Base-by-base conservation (phyloP, 1,140 invertebrate species). In the Drosophila mayri region DNA sequence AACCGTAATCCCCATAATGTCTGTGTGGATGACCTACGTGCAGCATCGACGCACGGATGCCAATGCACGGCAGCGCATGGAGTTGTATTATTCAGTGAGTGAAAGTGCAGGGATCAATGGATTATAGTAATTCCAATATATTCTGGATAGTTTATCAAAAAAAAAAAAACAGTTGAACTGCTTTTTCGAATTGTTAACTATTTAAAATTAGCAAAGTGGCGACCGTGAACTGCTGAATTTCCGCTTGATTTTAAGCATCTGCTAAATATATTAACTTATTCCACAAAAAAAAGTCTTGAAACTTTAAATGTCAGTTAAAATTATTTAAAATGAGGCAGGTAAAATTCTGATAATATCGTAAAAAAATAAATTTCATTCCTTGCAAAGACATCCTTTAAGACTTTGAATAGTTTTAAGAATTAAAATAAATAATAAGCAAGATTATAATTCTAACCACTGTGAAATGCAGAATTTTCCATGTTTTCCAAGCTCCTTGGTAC, bases 11-110 rank as follows among this genome's bases (percentile, higher is more conserved):
- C n/a, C 25, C 22, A 66, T 20, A 38, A 94, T 94, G 93, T 94
- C 93, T 30, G 87, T 94, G 40, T 94, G 93, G 93, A 93, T 94
- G 75, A 93, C 93, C 41, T 93, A 93, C 67, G 93, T 93, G 47
- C 91, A 92, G 66, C 91, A 87, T 76, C 86, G 91, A 37, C 86
- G 87, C 52, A 88, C 77, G 61, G 87, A 92, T 61, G 85, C 91
- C 14, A 90, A 86, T 71, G 78, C 83, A 44, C 73, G 91, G 11
- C 86, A 90, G 40, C 73, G 79, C 28, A 73, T 67, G 22, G 91
- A 91, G 30, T 76, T 76, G 32, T 92, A 91, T 55, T 91, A 91
- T 74, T 61, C 90, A 77, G 91, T 92, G 71, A 92, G 91, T 91
- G 50, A 7, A 54, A 46, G 1, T 32, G 20, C 1, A 4, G 12